Evolutionary conservation across 2,113 vertebrate genomes (phyloP).

Genomic region (Sebastes fasciatus): DNA sequence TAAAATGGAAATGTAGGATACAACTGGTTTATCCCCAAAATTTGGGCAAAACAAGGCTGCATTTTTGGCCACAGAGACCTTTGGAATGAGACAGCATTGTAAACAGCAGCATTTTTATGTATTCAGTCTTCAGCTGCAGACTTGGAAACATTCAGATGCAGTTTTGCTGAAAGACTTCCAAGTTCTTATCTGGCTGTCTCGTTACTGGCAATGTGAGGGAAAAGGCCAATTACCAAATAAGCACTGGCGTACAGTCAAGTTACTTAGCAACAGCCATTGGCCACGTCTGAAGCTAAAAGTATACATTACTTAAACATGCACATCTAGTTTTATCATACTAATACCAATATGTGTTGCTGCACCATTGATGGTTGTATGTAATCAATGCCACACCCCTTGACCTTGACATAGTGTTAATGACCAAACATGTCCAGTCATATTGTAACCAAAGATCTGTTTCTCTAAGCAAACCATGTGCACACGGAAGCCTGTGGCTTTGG

Average conservation of each 20-base stretch:
- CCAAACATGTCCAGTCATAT: neutral
- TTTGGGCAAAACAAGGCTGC: neutral
- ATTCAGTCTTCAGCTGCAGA: neutral
- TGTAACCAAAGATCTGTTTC: neutral
- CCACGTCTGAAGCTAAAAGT: neutral
- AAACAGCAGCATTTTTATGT: neutral
- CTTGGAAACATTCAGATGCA: neutral
- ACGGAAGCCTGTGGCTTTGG: neutral
- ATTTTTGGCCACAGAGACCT: neutral
- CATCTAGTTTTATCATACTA: neutral
- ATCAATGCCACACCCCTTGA: neutral
- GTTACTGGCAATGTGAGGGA: neutral
- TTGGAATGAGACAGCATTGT: neutral
- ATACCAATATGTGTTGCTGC: neutral
- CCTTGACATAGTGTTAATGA: neutral
- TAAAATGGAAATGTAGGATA: neutral
- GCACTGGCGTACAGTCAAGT: neutral
- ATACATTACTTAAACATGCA: neutral
- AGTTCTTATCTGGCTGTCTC: neutral
- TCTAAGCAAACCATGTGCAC: neutral
- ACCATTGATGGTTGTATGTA: neutral
- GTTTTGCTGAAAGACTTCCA: neutral
- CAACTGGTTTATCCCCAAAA: neutral
- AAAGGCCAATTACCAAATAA: slow-evolving; percentile 16
- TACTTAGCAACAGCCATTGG: slow-evolving; percentile 23